These are phyloP conservation scores for Calyptomena viridis DNA, from an alignment of 2,113 vertebrate genomes.

Conservation along the genomic window DNA sequence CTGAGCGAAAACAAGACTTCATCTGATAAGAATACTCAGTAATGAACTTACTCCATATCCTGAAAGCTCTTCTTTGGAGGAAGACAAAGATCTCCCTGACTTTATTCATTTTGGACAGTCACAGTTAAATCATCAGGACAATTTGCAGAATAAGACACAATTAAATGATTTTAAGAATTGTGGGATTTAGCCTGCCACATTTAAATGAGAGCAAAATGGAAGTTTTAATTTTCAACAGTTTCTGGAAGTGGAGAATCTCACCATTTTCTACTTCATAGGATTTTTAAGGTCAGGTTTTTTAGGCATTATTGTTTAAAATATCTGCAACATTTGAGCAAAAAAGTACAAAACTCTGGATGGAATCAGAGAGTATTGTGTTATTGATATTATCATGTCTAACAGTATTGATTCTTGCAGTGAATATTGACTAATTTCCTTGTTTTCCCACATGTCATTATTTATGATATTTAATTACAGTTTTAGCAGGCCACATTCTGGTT, in stretches of 20 bases:
- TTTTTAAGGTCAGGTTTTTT: neutral
- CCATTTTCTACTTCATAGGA: neutral
- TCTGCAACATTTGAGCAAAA: neutral
- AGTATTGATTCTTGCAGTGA: neutral
- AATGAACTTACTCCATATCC: neutral
- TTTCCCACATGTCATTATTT: neutral
- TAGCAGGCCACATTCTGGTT: neutral
- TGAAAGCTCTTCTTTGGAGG: neutral
- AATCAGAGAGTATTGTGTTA: neutral
- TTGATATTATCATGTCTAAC: neutral
- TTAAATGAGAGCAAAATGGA: neutral
- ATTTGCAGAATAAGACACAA: neutral
- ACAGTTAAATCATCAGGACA: neutral
- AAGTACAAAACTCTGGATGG: neutral
- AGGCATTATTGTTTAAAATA: neutral
- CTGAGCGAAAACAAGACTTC: neutral
- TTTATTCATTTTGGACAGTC: neutral
- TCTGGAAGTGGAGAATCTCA: neutral
- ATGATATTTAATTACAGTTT: neutral
- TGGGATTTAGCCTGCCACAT: neutral
- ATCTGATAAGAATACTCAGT: neutral
- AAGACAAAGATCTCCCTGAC: neutral
- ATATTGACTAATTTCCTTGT: neutral
- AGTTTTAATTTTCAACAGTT: neutral
- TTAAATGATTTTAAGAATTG: neutral